phyloP scores from a whole-genome alignment of 1,140 invertebrate species.

The Hypsibius dujardini region DNA sequence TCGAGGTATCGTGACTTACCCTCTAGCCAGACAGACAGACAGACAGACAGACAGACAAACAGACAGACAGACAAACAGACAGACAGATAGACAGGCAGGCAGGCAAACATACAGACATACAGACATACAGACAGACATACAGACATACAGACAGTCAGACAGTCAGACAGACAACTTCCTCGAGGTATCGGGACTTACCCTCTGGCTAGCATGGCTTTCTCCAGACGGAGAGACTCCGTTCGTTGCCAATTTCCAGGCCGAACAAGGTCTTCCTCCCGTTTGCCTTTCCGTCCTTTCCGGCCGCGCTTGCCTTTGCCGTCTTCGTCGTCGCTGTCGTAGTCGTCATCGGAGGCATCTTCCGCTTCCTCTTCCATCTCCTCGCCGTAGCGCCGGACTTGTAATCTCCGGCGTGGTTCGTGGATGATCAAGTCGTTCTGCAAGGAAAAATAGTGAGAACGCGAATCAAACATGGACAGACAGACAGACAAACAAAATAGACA shows the following conservation, averaged over 20 bases:
- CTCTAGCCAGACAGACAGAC: too few species aligned
- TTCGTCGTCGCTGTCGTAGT: slow-evolving; percentile 64
- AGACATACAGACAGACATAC: too few species aligned
- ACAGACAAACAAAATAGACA: neutral
- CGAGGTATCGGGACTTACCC: slow-evolving; percentile 51
- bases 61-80: too few species aligned
- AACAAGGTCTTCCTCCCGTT: slow-evolving; percentile 33
- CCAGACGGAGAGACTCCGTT: slow-evolving; percentile 49
- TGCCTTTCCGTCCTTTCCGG: slow-evolving; percentile 36
- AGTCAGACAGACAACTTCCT: too few species aligned
- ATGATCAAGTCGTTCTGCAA: slow-evolving; percentile 70
- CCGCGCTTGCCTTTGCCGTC: slow-evolving; percentile 34
- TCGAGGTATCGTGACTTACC: too few species aligned
- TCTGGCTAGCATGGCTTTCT: slow-evolving; percentile 78
- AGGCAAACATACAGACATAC: too few species aligned
- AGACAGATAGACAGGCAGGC: too few species aligned
- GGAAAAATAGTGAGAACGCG: slow-evolving; percentile 16
- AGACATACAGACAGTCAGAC: too few species aligned
- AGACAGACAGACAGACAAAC: too few species aligned
- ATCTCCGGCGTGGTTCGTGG: slow-evolving; percentile 76
- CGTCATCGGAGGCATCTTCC: slow-evolving; percentile 79
- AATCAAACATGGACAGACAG: slow-evolving; percentile 20
- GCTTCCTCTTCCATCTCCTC: slow-evolving; percentile 64
- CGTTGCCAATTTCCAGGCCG: slow-evolving; percentile 43
- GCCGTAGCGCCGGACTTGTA: slow-evolving; percentile 86